Percentiles rank a stretch among this genome's conserved stretches.
These are phyloP conservation scores for Camponotus fellah DNA, from an alignment of 2,888 invertebrate genomes.

Conservation along the genomic window DNA sequence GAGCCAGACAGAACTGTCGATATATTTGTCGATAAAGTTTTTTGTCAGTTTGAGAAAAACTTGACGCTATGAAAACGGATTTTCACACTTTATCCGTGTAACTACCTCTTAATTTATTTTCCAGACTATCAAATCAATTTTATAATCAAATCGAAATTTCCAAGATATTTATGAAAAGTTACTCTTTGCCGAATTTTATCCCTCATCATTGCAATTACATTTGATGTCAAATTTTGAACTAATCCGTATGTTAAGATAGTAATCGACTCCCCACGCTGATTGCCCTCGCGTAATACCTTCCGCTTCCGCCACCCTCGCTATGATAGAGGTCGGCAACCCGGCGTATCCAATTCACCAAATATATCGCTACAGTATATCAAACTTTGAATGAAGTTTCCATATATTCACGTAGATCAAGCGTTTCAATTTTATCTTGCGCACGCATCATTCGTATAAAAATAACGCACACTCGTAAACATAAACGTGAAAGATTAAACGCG, in stretches of 20 bases:
- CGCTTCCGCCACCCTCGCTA: slow-evolving; percentile 31
- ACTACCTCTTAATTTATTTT: not conserved
- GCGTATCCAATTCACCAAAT: slow-evolving; percentile 46
- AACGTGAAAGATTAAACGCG: not conserved
- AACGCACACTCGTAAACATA: not conserved
- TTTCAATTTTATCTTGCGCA: slow-evolving; percentile 31
- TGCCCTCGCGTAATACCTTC: slow-evolving; percentile 50
- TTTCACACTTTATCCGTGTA: not conserved
- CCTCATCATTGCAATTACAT: slow-evolving; percentile 40
- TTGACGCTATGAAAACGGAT: not conserved
- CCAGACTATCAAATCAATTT: not conserved
- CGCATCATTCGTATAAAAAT: slow-evolving; percentile 7
- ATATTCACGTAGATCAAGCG: slow-evolving; percentile 36
- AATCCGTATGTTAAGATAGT: slow-evolving; percentile 38
- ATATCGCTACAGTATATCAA: slow-evolving; percentile 44
- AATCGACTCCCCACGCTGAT: slow-evolving; percentile 45
- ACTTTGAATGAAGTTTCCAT: slow-evolving; percentile 49
- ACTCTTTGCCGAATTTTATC: not conserved
- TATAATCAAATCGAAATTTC: not conserved
- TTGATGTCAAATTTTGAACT: slow-evolving; percentile 41
- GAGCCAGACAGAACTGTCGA: slow-evolving; percentile 50
- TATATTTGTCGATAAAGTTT: slow-evolving; percentile 45
- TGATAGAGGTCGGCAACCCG: slow-evolving; percentile 37
- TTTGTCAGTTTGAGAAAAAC: slow-evolving; percentile 17
- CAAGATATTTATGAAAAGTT: not conserved